Conservation (phyloP, 1,140 invertebrate species). For the Pseudomyrmex flavicornis region DNA sequence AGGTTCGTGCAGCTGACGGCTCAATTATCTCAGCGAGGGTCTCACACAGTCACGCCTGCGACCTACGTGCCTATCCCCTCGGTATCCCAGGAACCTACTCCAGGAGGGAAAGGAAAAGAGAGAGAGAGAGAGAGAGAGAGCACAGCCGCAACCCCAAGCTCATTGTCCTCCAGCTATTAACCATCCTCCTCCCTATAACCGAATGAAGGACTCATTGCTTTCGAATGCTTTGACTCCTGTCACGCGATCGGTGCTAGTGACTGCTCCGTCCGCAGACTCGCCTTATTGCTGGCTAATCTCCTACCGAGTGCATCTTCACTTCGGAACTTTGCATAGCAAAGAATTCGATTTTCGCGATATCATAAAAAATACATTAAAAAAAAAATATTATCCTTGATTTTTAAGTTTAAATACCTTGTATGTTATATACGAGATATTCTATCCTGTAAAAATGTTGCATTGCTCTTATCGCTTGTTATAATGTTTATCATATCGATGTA, state of each 20-base stretch:
- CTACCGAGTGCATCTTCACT: constrained; percentile 10
- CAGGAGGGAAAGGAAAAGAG: background rate
- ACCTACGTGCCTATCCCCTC: constrained; percentile 64
- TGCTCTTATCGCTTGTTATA: background rate
- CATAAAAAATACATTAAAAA: background rate
- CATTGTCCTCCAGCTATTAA: constrained; percentile 78
- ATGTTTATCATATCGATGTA: background rate
- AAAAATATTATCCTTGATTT: no score
- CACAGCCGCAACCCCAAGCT: constrained; percentile 72
- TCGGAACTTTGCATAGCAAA: background rate
- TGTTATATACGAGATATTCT: background rate
- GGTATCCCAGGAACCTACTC: constrained; percentile 64
- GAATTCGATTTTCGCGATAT: background rate
- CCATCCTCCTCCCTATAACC: constrained; percentile 66
- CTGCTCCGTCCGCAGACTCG: constrained; percentile 57
- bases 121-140: constrained; percentile 30
- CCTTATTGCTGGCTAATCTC: constrained; percentile 67
- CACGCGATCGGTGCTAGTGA: constrained; percentile 69
- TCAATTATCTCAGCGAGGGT: constrained; percentile 81
- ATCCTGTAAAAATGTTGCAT: background rate
- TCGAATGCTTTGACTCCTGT: constrained; percentile 78
- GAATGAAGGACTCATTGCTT: constrained; percentile 76
- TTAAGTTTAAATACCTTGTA: no score
- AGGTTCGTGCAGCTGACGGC: constrained; percentile 81
- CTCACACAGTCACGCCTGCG: constrained; percentile 78